phyloP scores from a whole-genome alignment of 2,888 invertebrate genomes.

The Arrhopalites spinosus region DNA sequence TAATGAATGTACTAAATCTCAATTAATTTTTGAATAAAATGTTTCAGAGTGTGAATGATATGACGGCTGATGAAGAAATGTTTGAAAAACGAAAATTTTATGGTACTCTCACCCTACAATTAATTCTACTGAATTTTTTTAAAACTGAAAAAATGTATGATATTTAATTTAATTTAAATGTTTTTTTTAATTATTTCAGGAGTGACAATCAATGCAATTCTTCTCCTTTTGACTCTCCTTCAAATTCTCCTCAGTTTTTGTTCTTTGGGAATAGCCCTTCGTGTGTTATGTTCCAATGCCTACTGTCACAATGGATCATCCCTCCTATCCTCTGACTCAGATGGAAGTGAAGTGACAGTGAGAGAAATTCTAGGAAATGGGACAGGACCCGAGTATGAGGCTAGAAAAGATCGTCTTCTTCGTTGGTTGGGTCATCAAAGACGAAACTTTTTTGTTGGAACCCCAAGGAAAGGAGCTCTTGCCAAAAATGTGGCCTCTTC shows the following conservation, averaged over 20 bases:
- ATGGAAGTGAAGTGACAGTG: slow-evolving; percentile 49
- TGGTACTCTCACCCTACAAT: no score
- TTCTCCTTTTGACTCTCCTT: slow-evolving; percentile 46
- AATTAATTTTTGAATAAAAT: not conserved
- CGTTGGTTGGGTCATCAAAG: slow-evolving; percentile 51
- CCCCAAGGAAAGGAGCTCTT: not conserved
- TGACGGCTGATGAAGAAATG: slow-evolving; percentile 42
- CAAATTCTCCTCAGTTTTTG: slow-evolving; percentile 51
- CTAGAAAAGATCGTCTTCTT: slow-evolving; percentile 51
- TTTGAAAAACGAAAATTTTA: slow-evolving; percentile 44
- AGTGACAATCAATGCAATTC: slow-evolving; percentile 48
- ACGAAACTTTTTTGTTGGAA: slow-evolving; percentile 30
- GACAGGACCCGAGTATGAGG: slow-evolving; percentile 45
- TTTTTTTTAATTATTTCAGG: no score
- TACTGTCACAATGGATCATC: slow-evolving; percentile 24
- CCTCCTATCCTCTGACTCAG: slow-evolving; percentile 47
- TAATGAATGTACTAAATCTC: not conserved
- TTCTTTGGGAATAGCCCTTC: slow-evolving; percentile 49
- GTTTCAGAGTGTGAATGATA: slow-evolving; percentile 7
- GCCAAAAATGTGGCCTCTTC: not conserved
- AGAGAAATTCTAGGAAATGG: slow-evolving; percentile 36
- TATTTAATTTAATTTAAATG: no score
- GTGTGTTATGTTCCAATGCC: slow-evolving; percentile 42
- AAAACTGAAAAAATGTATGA: no score
- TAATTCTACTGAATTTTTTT: no score